phyloP scores from a whole-genome alignment of 2,888 invertebrate species.

The Lapara coniferarum region DNA sequence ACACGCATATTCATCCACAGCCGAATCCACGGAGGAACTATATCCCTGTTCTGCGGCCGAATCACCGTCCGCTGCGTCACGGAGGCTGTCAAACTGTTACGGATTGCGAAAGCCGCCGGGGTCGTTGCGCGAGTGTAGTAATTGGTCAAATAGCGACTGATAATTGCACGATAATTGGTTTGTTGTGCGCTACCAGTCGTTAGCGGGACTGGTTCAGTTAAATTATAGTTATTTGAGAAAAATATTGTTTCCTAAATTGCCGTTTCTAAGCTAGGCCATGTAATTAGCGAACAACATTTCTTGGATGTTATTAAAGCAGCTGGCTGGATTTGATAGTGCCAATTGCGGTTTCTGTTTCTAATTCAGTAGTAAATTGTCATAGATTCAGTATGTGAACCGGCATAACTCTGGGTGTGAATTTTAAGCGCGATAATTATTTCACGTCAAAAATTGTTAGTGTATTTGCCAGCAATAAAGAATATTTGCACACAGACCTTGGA shows the following conservation, averaged over 20 bases:
- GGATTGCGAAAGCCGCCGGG: background rate
- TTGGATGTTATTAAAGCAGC: background rate
- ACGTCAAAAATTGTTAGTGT: too few relatives aligned
- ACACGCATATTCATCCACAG: too few relatives aligned
- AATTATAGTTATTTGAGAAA: conserved; percentile 20
- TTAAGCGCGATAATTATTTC: too few relatives aligned
- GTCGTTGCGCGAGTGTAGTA: conserved; percentile 5
- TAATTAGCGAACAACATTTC: background rate
- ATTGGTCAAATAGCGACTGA: conserved; percentile 13
- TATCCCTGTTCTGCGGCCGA: too few relatives aligned
- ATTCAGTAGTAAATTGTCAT: too few relatives aligned
- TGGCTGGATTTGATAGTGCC: background rate
- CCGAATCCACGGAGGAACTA: too few relatives aligned
- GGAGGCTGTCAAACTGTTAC: too few relatives aligned
- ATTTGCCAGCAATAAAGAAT: background rate
- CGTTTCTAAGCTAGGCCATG: background rate
- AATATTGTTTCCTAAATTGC: conserved; percentile 4
- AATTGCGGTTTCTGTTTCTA: background rate
- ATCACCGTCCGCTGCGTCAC: too few relatives aligned
- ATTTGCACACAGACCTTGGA: background rate
- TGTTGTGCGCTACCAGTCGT: conserved; percentile 8
- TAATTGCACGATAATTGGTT: background rate
- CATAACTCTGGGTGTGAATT: too few relatives aligned
- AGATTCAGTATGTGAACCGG: too few relatives aligned
- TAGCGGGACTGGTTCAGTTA: background rate